Percentiles rank a stretch among this genome's conserved stretches.
phyloP scores from a whole-genome alignment of 2,888 invertebrate species.

The Graphium colonna region DNA sequence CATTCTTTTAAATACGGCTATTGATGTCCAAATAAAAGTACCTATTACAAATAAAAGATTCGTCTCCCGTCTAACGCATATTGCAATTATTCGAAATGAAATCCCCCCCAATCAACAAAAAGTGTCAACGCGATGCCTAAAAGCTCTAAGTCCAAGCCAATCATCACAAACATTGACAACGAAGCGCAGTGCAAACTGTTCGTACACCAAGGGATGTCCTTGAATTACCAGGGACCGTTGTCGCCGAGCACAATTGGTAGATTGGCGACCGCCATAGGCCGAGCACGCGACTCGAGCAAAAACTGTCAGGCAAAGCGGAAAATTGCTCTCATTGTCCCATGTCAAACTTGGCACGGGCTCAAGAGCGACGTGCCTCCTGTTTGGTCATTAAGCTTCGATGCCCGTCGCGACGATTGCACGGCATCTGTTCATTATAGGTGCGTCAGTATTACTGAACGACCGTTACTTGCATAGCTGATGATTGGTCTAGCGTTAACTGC shows the following conservation, averaged over 20 bases:
- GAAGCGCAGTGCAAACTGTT: constrained; percentile 16
- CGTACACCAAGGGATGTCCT: constrained; percentile 60
- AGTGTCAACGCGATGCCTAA: too few relatives aligned
- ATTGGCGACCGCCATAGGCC: constrained; percentile 54
- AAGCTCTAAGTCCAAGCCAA: too few relatives aligned
- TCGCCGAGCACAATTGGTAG: constrained; percentile 66
- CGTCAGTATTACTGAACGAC: constrained; percentile 12
- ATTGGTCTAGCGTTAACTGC: constrained; percentile 10
- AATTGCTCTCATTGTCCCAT: constrained; percentile 28
- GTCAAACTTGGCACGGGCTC: constrained; percentile 22
- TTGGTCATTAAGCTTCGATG: constrained; percentile 17
- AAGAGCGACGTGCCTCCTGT: constrained; percentile 7
- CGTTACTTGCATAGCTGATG: neutral
- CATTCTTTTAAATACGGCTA: too few relatives aligned
- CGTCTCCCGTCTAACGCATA: too few relatives aligned
- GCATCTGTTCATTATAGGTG: constrained; percentile 17
- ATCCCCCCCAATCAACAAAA: too few relatives aligned
- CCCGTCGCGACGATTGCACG: constrained; percentile 14
- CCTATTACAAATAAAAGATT: too few relatives aligned
- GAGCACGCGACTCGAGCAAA: constrained; percentile 52
- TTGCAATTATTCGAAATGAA: too few relatives aligned
- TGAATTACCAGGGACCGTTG: constrained; percentile 74
- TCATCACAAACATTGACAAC: neutral
- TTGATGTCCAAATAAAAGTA: too few relatives aligned
- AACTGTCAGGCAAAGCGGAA: constrained; percentile 42